Evolutionary conservation across 1,140 invertebrate genomes (phyloP).

Genomic region (Phymastichus coffea): DNA sequence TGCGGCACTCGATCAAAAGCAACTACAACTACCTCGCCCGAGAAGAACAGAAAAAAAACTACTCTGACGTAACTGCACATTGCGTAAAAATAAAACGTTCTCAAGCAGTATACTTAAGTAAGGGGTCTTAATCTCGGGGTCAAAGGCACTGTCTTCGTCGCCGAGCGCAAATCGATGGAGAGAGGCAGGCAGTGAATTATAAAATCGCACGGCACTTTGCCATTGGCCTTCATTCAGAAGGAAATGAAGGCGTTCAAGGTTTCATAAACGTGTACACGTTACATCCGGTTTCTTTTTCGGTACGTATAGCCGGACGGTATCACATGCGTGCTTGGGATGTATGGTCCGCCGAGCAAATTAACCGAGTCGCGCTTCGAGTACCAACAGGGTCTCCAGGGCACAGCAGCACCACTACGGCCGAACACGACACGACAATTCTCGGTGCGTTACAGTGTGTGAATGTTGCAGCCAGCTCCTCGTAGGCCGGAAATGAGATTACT

Average conservation of each 20-base stretch:
- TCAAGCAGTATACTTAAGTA: no score
- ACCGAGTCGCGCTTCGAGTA: slow-evolving; percentile 49
- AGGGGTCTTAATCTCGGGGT: no score
- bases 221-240: no score
- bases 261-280: no score
- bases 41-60: no score
- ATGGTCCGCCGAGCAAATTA: slow-evolving; percentile 53
- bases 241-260: no score
- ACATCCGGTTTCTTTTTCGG: slow-evolving; percentile 10
- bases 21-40: no score
- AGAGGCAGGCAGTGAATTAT: neutral
- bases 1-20: no score
- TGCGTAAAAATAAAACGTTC: no score
- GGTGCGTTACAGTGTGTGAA: neutral
- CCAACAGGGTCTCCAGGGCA: slow-evolving; percentile 48
- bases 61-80: no score
- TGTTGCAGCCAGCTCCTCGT: neutral
- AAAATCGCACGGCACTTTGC: neutral
- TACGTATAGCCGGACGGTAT: neutral
- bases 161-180: no score
- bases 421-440: slow-evolving; percentile 34
- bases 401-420: slow-evolving; percentile 42
- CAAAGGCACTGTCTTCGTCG: no score
- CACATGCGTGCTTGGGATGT: slow-evolving; percentile 8
- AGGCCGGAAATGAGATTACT: slow-evolving; percentile 15